A percentile compares a stretch with the other conserved stretches of the same genome.
Evolutionary conservation across 2,797 vertebrate species (phyloP).

Genomic region (Ficedula albicollis): DNA sequence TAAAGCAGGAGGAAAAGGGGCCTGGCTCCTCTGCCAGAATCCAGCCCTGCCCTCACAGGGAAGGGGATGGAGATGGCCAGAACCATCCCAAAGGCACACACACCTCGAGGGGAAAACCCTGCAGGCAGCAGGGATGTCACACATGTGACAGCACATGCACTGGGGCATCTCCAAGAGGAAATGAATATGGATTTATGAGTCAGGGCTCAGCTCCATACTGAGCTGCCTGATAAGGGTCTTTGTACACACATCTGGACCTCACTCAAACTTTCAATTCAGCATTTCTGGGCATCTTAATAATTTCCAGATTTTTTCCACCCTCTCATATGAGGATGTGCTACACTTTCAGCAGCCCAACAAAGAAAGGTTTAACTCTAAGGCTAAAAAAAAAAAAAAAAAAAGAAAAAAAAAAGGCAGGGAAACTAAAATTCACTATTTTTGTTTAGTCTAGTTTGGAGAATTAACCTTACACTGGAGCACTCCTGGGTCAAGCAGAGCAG

Average conservation of each 20-base stretch:
- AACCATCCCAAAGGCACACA: not conserved
- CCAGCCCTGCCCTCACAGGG: not conserved
- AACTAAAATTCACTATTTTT: slow-evolving; percentile 42
- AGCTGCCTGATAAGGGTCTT: fast-evolving
- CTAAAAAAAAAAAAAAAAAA: not conserved
- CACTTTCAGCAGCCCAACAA: slow-evolving; percentile 14
- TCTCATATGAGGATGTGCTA: not conserved
- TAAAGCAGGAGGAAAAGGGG: not conserved
- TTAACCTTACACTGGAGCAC: not conserved
- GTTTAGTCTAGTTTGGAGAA: slow-evolving; percentile 54
- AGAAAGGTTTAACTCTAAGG: slow-evolving; percentile 14
- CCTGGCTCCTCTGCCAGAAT: not conserved
- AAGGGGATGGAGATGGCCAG: not conserved
- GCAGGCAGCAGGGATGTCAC: not conserved
- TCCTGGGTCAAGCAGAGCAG: not conserved
- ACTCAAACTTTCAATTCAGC: not conserved
- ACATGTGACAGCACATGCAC: fast-evolving
- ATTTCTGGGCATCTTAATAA: not conserved
- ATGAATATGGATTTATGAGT: fast-evolving
- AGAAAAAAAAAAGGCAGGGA: not conserved
- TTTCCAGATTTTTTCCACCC: slow-evolving; percentile 32
- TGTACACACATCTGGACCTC: not conserved
- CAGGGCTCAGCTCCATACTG: fast-evolving
- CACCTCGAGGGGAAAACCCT: fast-evolving
- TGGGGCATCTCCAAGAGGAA: not conserved